phyloP scores from a whole-genome alignment of 1,140 invertebrate genomes.

The Polypedilum pembai region DNA sequence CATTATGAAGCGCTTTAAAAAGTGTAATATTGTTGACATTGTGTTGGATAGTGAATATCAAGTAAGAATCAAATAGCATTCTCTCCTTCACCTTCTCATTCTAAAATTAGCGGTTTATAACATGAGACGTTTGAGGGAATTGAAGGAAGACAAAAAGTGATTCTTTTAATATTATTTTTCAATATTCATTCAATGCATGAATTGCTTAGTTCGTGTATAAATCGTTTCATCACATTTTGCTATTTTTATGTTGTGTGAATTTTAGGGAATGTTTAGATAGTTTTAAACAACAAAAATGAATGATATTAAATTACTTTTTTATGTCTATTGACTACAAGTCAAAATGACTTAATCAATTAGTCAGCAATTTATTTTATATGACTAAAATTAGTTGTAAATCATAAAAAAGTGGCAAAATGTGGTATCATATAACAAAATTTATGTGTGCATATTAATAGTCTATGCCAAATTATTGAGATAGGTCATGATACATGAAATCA shows the following conservation, averaged over 20 bases:
- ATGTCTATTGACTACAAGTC: no score
- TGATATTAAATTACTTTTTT: no score
- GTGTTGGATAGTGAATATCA: conserved; percentile 15
- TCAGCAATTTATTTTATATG: no score
- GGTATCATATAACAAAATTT: no score
- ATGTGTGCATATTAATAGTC: no score
- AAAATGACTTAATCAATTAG: no score
- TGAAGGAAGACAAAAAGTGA: background rate
- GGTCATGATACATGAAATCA: no score
- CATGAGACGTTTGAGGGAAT: background rate
- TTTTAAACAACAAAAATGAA: no score
- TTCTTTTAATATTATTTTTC: background rate
- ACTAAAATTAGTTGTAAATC: no score
- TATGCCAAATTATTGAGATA: no score
- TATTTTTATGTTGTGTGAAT: background rate
- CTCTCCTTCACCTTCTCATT: background rate
- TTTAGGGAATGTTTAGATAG: background rate
- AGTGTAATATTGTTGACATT: conserved; percentile 10
- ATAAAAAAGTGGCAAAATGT: no score
- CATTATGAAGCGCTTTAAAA: conserved; percentile 21
- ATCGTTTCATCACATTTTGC: background rate
- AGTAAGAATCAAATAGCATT: background rate
- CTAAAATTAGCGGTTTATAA: background rate
- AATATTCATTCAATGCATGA: background rate
- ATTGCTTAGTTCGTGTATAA: background rate